Percentiles rank a stretch among this genome's conserved stretches.
Evolutionary conservation across 2,797 vertebrate species (phyloP).

Genomic region (Catamblyrhynchus diadema): DNA sequence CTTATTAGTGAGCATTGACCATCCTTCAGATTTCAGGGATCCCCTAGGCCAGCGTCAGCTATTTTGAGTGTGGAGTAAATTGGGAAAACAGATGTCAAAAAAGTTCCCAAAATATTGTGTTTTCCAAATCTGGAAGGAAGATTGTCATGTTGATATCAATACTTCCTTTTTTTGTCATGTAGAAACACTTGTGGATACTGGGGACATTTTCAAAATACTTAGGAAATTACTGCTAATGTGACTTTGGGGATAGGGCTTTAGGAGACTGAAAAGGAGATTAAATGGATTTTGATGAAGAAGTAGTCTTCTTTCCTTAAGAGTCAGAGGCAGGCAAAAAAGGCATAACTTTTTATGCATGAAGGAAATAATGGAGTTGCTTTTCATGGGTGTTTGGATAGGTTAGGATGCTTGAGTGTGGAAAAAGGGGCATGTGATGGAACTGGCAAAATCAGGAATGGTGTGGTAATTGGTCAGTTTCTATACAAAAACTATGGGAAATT

Average conservation of each 20-base stretch:
- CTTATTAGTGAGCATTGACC: background rate
- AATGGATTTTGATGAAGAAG: background rate
- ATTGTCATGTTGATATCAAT: background rate
- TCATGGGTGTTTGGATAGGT: background rate
- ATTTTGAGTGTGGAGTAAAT: background rate
- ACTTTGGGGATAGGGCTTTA: background rate
- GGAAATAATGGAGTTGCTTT: background rate
- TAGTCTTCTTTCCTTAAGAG: background rate
- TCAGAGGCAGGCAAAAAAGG: background rate
- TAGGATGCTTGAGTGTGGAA: background rate
- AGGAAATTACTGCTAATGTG: background rate
- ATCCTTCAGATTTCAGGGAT: background rate
- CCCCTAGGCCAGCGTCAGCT: background rate
- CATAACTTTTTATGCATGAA: background rate
- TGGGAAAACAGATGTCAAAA: background rate
- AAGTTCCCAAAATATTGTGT: background rate
- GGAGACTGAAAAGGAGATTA: background rate
- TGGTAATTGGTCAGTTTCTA: background rate
- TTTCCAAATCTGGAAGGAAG: background rate
- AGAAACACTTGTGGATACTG: background rate
- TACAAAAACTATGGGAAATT: background rate
- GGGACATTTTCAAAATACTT: background rate
- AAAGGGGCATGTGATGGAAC: background rate
- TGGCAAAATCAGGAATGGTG: background rate
- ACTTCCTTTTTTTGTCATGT: background rate